Percentiles rank a stretch among this genome's conserved stretches.
These are phyloP conservation scores for Siniperca obscura DNA, from an alignment of 2,797 vertebrate genomes.

Conservation along the genomic window DNA sequence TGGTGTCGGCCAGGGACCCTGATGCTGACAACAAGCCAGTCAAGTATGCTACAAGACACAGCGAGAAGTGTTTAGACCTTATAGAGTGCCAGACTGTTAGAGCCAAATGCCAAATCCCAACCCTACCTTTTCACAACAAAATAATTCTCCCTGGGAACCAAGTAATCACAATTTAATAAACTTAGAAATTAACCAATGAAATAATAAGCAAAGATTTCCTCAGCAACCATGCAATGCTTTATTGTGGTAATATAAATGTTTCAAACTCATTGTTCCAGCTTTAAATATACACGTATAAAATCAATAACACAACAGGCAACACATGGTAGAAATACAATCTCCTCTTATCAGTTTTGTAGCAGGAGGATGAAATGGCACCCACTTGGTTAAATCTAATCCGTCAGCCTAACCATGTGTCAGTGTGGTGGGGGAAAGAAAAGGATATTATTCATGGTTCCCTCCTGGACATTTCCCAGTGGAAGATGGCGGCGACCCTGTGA, in stretches of 20 bases:
- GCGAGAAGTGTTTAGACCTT: conserved; percentile 6
- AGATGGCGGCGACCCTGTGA: conserved; percentile 71
- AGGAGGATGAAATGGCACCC: conserved; percentile 71
- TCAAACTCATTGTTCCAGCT: conserved; percentile 48
- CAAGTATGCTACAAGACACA: conserved; percentile 83
- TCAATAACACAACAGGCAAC: conserved; percentile 67
- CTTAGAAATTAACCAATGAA: conserved; percentile 42
- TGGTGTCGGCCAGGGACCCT: conserved; percentile 93
- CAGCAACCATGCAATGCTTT: conserved; percentile 10
- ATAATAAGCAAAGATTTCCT: conserved; percentile 59
- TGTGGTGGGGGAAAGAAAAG: conserved; percentile 40
- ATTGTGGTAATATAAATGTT: conserved; percentile 49
- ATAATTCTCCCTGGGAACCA: not conserved
- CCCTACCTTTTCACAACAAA: not conserved
- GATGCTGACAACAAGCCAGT: conserved; percentile 90
- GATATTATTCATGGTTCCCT: conserved; percentile 81
- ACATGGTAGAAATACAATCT: conserved; percentile 52
- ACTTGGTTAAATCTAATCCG: conserved; percentile 81
- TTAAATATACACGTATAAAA: conserved; percentile 64
- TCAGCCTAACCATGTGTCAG: conserved; percentile 72
- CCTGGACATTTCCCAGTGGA: conserved; percentile 82
- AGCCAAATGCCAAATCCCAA: conserved; percentile 12
- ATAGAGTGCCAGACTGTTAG: conserved; percentile 13
- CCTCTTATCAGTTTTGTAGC: conserved; percentile 58
- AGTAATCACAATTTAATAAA: conserved; percentile 15